These are phyloP conservation scores for Cotesia congregata DNA, from an alignment of 2,888 invertebrate species.

Conservation along the genomic window DNA sequence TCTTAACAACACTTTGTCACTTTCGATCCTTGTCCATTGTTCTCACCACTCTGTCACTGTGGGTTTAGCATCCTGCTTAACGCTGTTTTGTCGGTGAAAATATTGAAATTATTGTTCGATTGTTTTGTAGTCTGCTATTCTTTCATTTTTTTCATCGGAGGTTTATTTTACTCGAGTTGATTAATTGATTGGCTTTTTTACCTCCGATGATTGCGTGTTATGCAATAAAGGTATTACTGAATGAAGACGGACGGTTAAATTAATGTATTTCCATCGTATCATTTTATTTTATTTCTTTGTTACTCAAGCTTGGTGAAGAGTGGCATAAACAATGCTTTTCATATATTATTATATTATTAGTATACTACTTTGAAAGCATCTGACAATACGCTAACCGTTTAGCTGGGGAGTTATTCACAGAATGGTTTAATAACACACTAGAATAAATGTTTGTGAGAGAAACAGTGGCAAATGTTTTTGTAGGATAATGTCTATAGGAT, in stretches of 20 bases:
- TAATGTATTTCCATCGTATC: not conserved
- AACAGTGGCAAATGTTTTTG: not conserved
- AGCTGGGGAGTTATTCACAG: slow-evolving; percentile 58
- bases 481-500: not conserved
- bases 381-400: slow-evolving; percentile 55
- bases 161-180: not conserved
- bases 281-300: not conserved
- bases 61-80: not conserved
- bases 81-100: not conserved
- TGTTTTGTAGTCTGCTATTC: not conserved
- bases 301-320: not conserved
- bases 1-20: slow-evolving; percentile 23
- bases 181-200: not conserved
- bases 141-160: not conserved
- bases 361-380: slow-evolving; percentile 20
- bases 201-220: not conserved
- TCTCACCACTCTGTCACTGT: not conserved
- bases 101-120: not conserved
- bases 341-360: not conserved
- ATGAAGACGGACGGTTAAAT: not conserved
- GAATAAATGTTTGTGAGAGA: slow-evolving; percentile 20
- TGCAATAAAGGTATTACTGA: not conserved
- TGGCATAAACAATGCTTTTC: not conserved
- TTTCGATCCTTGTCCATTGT: slow-evolving; percentile 18
- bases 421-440: slow-evolving; percentile 59